phyloP scores from a whole-genome alignment of 2,888 invertebrate genomes.

The Athalia cordata region DNA sequence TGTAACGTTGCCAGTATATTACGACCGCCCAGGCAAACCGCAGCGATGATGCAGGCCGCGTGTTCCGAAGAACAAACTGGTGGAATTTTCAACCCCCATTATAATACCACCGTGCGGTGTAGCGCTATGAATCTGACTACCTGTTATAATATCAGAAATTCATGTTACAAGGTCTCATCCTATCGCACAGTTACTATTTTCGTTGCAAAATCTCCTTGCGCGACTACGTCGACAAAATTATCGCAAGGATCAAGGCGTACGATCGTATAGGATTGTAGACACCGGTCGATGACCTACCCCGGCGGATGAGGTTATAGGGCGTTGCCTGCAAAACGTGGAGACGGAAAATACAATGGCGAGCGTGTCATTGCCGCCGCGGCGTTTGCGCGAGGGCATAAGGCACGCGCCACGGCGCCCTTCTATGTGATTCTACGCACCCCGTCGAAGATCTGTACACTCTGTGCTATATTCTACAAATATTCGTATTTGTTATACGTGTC shows the following conservation, averaged over 20 bases:
- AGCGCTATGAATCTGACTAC: too few relatives aligned
- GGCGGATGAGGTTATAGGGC: conserved; percentile 37
- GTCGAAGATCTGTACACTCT: background rate
- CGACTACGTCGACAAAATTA: background rate
- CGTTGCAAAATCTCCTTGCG: background rate
- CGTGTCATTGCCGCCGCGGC: conserved; percentile 27
- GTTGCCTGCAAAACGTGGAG: conserved; percentile 39
- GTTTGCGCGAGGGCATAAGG: conserved; percentile 18
- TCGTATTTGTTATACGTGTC: too few relatives aligned
- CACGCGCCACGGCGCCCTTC: conserved; percentile 13
- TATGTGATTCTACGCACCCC: background rate
- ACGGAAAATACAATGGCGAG: conserved; percentile 38
- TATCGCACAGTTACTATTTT: background rate
- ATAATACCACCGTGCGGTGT: too few relatives aligned
- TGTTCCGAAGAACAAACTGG: background rate
- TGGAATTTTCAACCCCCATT: background rate
- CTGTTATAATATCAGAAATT: too few relatives aligned
- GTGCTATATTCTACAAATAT: background rate
- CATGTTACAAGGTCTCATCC: too few relatives aligned
- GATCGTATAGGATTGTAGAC: background rate
- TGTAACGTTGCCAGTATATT: conserved; percentile 1
- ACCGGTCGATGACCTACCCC: conserved; percentile 22
- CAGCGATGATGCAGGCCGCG: background rate
- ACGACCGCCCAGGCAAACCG: too few relatives aligned
- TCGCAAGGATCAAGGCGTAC: background rate